A percentile compares a stretch with the other conserved stretches of the same genome.
Evolutionary conservation across 2,797 vertebrate species (phyloP).

Genomic region (Botia almorhae): DNA sequence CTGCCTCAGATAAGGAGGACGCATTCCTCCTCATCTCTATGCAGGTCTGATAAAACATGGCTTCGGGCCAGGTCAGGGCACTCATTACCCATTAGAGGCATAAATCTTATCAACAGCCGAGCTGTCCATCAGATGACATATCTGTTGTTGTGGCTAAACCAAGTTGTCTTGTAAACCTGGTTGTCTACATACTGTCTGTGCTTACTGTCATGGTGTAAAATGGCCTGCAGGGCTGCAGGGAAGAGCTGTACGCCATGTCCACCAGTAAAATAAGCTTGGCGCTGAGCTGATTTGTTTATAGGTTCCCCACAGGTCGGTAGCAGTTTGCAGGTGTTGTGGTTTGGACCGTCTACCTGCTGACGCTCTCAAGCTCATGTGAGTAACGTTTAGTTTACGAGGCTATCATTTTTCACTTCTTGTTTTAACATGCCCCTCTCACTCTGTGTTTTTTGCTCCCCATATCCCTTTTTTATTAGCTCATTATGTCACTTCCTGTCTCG

Average conservation of each 20-base stretch:
- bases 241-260: background rate
- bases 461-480: slow-evolving; percentile 69
- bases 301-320: slow-evolving; percentile 23
- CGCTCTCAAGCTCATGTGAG: slow-evolving; percentile 6
- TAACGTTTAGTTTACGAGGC: slow-evolving; percentile 43
- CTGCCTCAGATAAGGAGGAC: slow-evolving; percentile 55
- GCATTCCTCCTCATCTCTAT: slow-evolving; percentile 17
- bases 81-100: slow-evolving; percentile 76
- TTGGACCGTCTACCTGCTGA: slow-evolving; percentile 24
- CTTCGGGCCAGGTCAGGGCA: slow-evolving; percentile 74
- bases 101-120: slow-evolving; percentile 70
- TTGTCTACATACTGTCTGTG: background rate
- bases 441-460: slow-evolving; percentile 59
- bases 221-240: slow-evolving; percentile 18
- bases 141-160: background rate
- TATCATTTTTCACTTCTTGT: slow-evolving; percentile 30
- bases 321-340: slow-evolving; percentile 29
- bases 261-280: slow-evolving; percentile 30
- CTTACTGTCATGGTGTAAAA: slow-evolving; percentile 32
- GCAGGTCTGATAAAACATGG: slow-evolving; percentile 67
- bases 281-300: slow-evolving; percentile 9
- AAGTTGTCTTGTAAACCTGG: background rate
- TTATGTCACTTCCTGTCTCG: slow-evolving; percentile 65
- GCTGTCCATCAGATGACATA: slow-evolving; percentile 69
- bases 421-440: slow-evolving; percentile 61